phyloP scores from a whole-genome alignment of 35 echinoderm and acorn worm species.

The Lytechinus variegatus region DNA sequence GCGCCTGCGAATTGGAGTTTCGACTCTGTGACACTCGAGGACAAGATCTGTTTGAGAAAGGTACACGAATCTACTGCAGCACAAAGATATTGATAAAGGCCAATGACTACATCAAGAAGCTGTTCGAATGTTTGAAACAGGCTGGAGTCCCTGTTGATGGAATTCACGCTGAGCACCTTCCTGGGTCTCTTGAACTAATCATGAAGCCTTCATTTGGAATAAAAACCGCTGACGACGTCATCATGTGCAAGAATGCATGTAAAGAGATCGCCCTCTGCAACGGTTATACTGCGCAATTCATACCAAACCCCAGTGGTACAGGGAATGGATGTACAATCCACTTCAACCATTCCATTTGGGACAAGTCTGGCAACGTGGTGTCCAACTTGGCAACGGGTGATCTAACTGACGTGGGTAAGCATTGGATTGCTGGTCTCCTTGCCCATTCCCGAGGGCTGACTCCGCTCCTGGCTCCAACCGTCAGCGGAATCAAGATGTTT shows the following conservation, averaged over 20 bases:
- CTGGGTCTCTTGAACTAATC: not conserved
- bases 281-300: conserved; percentile 56
- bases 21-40: not conserved
- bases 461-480: conserved; percentile 46
- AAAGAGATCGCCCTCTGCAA: conserved; percentile 48
- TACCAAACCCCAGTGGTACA: not conserved
- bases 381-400: conserved; percentile 3
- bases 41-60: not conserved
- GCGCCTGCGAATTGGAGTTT: not conserved
- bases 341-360: conserved; percentile 63
- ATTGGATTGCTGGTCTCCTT: conserved; percentile 62
- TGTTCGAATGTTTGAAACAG: not conserved
- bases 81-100: not conserved
- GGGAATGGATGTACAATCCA: conserved; percentile 32
- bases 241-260: conserved; percentile 50
- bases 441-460: conserved; percentile 53
- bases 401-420: conserved; percentile 43
- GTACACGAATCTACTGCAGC: not conserved
- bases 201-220: conserved; percentile 56
- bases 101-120: not conserved
- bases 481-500: conserved; percentile 51
- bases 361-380: not conserved
- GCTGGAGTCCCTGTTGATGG: not conserved
- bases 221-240: conserved; percentile 45
- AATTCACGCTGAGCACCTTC: not conserved